Conservation (phyloP, 2,797 vertebrate species). For the Chrysocyon brachyurus region DNA sequence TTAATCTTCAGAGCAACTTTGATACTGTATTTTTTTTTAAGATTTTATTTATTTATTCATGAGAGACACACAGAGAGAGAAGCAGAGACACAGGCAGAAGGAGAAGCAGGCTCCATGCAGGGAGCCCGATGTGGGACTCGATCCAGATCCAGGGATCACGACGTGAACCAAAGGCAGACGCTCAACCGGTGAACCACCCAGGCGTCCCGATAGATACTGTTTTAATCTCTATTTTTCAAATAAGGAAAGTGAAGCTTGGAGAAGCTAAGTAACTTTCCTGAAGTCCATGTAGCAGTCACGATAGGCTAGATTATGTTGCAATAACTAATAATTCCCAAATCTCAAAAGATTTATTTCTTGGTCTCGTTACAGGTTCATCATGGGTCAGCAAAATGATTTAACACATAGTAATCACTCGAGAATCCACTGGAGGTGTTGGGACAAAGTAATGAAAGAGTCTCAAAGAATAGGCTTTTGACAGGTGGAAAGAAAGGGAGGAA, state of each 20-base stretch:
- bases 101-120: too few species aligned
- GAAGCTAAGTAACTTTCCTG: neutral
- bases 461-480: neutral
- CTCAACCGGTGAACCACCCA: too few species aligned
- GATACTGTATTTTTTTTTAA: neutral
- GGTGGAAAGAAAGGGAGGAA: neutral
- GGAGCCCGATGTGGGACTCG: too few species aligned
- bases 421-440: neutral
- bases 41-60: too few species aligned
- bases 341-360: constrained; percentile 43
- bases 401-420: neutral
- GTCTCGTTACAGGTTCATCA: neutral
- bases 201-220: neutral
- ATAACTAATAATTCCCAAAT: neutral
- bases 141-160: too few species aligned
- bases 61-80: too few species aligned
- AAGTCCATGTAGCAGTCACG: neutral
- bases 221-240: constrained; percentile 52
- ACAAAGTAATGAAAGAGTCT: neutral
- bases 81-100: too few species aligned
- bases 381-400: neutral
- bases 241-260: constrained; percentile 12
- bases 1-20: constrained; percentile 22
- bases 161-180: too few species aligned
- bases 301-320: neutral